Evolutionary conservation across 2,888 invertebrate species (phyloP).

Genomic region (Matsumyia berberina): DNA sequence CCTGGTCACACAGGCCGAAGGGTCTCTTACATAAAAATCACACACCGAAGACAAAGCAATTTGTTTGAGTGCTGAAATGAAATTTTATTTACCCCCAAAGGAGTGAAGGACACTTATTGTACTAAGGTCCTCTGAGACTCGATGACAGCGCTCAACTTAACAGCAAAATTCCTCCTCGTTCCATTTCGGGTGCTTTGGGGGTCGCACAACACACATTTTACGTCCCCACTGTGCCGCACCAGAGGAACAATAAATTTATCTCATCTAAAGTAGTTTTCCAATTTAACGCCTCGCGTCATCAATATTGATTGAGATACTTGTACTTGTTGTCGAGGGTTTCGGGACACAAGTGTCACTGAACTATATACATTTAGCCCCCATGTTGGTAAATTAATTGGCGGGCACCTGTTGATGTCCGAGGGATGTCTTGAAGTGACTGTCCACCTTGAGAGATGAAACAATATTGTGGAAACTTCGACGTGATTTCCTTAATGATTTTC

Average conservation of each 20-base stretch:
- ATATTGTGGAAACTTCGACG: too few species aligned
- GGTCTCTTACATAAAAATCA: constrained; percentile 49
- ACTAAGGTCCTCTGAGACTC: constrained; percentile 3
- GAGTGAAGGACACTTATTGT: constrained; percentile 30
- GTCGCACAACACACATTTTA: neutral
- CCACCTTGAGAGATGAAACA: too few species aligned
- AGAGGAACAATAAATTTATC: constrained; percentile 21
- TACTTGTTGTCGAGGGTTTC: neutral
- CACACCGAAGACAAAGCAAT: constrained; percentile 64
- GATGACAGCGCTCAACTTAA: constrained; percentile 13
- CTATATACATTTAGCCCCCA: neutral
- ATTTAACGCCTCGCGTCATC: constrained; percentile 11
- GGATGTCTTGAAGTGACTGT: neutral
- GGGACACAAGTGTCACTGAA: neutral
- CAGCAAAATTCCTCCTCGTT: neutral
- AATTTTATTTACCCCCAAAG: constrained; percentile 44
- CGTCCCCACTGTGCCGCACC: neutral
- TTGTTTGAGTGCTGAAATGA: constrained; percentile 65
- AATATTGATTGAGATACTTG: constrained; percentile 5
- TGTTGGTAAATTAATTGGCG: neutral
- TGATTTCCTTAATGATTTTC: neutral
- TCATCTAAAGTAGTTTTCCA: constrained; percentile 19
- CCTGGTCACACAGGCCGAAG: constrained; percentile 17
- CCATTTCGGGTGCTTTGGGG: neutral
- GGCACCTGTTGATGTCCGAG: neutral